Base-by-base conservation (phyloP, 2,797 vertebrate genomes). In the Arremon aurantiirostris region DNA sequence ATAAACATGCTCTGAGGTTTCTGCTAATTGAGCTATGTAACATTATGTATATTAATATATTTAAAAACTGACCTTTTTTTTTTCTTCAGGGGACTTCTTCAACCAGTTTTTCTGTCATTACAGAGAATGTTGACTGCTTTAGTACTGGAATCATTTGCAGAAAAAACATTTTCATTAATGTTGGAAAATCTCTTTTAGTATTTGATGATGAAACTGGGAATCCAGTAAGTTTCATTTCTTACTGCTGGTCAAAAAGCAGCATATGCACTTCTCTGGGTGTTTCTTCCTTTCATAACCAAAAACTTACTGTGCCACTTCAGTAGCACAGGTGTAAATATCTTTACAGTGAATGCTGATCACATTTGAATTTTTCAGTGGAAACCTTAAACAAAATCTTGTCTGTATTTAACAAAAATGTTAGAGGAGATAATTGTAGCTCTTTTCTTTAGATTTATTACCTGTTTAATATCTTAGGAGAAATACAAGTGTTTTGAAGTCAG, bases 51-150 rank as follows among this genome's bases (percentile, higher is more conserved):
- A 41, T 37, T 34, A 47, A 9, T 82, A 6, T 81, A 55, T 66
- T 91, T 91, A 4, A 42, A 59, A 68, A 5, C 35, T 3, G 14
- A 8, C 3, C 2, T 42, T 60, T 14, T 41, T 53, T 8, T 15
- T 52, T 82, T 56, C 23, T 57, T 35, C 98, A 99, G 99, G 98
- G 98, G 94, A 98, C 96, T 24, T 92, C 97, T 35, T 98, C 98
- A n/a, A 90, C 96, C 76, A 98, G 96, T 89, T 95, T 99, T 90
- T 99, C 98, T 32, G 97, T 99, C 47, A 97, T 98, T 23, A 95
- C 98, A 26, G 98, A 99, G 93, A 99, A 99, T 77, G 77, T 99
- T 19, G 99, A 99, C 97, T 99, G 99, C 93, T 99, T 98, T 81
- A 98, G 98, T 93, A 98, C 97, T 42, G 99, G 99, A 27, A 96